Conservation (phyloP, 2,888 invertebrate species). For the Serripes groenlandicus region DNA sequence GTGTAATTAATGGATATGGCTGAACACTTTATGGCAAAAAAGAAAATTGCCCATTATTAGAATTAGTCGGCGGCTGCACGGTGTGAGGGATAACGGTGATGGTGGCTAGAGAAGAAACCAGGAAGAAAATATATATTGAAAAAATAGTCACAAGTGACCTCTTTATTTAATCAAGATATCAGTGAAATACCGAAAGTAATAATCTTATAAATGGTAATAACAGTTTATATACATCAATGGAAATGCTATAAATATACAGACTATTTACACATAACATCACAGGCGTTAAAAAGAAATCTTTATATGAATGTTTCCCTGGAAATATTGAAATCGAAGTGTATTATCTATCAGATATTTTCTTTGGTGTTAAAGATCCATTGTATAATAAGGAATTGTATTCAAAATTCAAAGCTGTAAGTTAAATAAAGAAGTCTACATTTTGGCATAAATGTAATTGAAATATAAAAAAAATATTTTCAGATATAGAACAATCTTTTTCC, state of each 20-base stretch:
- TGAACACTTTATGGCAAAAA: too few species aligned
- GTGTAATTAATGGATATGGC: too few species aligned
- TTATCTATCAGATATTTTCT: not conserved
- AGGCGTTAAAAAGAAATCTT: conserved; percentile 40
- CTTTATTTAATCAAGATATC: conserved; percentile 77
- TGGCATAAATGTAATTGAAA: too few species aligned
- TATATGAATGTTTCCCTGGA: conserved; percentile 1
- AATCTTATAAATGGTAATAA: conserved; percentile 76
- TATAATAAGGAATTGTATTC: too few species aligned
- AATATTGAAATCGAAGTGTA: not conserved
- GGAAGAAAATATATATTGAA: conserved; percentile 66
- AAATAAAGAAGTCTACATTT: too few species aligned
- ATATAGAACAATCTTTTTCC: too few species aligned
- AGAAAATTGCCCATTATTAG: too few species aligned
- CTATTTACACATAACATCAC: conserved; percentile 67
- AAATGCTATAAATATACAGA: conserved; percentile 69
- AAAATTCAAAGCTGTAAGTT: too few species aligned
- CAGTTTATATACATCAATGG: conserved; percentile 66
- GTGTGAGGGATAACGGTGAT: too few species aligned
- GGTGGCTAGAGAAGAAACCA: too few species aligned
- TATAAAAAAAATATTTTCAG: too few species aligned
- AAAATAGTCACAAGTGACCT: conserved; percentile 81
- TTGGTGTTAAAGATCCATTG: not conserved
- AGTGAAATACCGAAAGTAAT: conserved; percentile 74
- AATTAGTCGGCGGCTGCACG: too few species aligned